Conservation (phyloP, 2,888 invertebrate species). For the Palloptera scutellata region DNA sequence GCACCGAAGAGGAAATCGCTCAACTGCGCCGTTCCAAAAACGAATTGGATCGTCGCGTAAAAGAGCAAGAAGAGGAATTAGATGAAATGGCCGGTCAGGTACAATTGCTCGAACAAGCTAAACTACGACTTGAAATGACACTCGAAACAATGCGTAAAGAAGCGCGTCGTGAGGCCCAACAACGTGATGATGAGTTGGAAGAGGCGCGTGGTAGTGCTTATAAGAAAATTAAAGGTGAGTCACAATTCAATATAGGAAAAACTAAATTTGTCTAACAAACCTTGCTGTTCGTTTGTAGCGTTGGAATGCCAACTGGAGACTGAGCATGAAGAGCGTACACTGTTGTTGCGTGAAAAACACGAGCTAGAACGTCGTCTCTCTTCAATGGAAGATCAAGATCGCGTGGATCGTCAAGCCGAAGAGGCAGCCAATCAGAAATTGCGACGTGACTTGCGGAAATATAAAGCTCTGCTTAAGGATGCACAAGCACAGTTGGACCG, state of each 20-base stretch:
- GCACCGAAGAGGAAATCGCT: slow-evolving; percentile 87
- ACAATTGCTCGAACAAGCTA: slow-evolving; percentile 88
- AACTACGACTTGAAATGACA: slow-evolving; percentile 91
- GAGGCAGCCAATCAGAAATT: slow-evolving; percentile 77
- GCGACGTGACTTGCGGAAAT: slow-evolving; percentile 86
- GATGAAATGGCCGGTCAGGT: slow-evolving; percentile 95
- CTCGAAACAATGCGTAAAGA: slow-evolving; percentile 92
- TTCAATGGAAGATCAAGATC: slow-evolving; percentile 78
- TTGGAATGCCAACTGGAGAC: slow-evolving; percentile 91
- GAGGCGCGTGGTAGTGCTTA: slow-evolving; percentile 88
- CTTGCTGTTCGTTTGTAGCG: slow-evolving; percentile 65
- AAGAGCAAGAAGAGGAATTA: slow-evolving; percentile 93
- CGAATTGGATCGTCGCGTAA: slow-evolving; percentile 84
- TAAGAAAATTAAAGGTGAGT: slow-evolving; percentile 87
- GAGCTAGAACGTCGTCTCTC: slow-evolving; percentile 88
- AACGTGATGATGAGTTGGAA: slow-evolving; percentile 92
- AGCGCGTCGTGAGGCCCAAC: slow-evolving; percentile 86
- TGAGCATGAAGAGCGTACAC: slow-evolving; percentile 90
- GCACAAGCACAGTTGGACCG: slow-evolving; percentile 92
- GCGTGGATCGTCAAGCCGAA: slow-evolving; percentile 76
- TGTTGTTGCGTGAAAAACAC: slow-evolving; percentile 86
- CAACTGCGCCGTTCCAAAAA: slow-evolving; percentile 83
- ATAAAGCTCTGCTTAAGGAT: slow-evolving; percentile 88
- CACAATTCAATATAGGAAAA: neutral
- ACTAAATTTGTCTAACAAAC: slow-evolving; percentile 38